Evolutionary conservation across 2,797 vertebrate species (phyloP).

Genomic region (Salarias fasciatus): DNA sequence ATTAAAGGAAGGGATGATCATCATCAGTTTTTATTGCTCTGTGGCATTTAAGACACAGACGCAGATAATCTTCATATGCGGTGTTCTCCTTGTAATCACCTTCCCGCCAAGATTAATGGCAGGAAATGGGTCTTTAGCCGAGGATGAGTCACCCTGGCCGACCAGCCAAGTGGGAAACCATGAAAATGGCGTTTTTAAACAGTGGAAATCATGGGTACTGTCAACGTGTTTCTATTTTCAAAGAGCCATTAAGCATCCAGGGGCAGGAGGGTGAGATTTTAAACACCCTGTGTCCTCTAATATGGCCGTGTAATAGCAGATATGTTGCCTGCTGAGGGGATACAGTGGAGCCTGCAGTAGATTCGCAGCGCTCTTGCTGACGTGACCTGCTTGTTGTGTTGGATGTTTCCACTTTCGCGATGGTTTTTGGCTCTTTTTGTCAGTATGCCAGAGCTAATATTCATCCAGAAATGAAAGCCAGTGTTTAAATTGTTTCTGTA

Average conservation of each 20-base stretch:
- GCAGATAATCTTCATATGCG: conserved; percentile 36
- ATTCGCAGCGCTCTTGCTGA: conserved; percentile 34
- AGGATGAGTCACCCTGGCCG: conserved; percentile 51
- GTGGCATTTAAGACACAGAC: conserved; percentile 59
- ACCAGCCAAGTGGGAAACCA: conserved; percentile 39
- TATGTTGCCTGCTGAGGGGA: conserved; percentile 41
- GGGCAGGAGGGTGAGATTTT: conserved; percentile 23
- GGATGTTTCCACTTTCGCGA: conserved; percentile 9
- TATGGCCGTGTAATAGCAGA: conserved; percentile 40
- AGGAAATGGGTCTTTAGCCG: conserved; percentile 45
- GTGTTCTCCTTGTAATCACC: conserved; percentile 58
- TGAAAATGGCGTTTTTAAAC: conserved; percentile 55
- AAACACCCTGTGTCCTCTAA: conserved; percentile 35
- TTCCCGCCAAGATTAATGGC: conserved; percentile 60
- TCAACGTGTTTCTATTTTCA: conserved; percentile 57
- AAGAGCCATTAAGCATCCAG: conserved; percentile 29
- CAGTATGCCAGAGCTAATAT: conserved; percentile 24
- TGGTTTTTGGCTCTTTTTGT: conserved; percentile 38
- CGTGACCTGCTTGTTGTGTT: conserved; percentile 39
- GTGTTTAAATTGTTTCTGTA: conserved; percentile 23
- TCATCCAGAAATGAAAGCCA: conserved; percentile 25
- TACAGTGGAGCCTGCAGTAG: conserved; percentile 45
- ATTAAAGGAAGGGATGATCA: conserved; percentile 35
- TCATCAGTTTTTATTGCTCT: conserved; percentile 48
- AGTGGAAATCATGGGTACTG: conserved; percentile 28